phyloP scores from a whole-genome alignment of 2,888 invertebrate species.

The Psococerastis gibbosa region DNA sequence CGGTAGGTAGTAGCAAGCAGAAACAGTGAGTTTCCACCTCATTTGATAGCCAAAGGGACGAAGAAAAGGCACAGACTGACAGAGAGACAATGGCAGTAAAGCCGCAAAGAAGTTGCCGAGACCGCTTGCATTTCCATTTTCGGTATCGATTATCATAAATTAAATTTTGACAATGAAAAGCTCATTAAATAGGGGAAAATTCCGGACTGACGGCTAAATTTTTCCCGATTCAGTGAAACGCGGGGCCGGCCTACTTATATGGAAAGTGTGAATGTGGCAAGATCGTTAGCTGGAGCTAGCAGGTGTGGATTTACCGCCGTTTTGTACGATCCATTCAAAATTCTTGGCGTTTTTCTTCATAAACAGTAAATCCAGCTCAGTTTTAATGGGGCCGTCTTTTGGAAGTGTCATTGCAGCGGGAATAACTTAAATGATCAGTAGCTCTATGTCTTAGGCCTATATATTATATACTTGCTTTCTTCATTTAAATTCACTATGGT shows the following conservation, averaged over 20 bases:
- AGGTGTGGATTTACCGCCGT: neutral
- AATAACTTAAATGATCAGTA: too few relatives aligned
- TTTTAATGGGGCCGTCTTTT: too few relatives aligned
- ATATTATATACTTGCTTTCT: too few relatives aligned
- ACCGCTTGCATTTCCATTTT: neutral
- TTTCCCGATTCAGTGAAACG: neutral
- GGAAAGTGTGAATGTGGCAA: neutral
- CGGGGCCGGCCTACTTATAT: neutral
- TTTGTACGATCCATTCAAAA: too few relatives aligned
- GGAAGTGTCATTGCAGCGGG: too few relatives aligned
- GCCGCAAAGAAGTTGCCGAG: neutral
- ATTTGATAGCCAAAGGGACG: too few relatives aligned
- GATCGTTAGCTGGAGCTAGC: neutral
- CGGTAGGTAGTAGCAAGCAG: too few relatives aligned
- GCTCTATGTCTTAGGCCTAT: too few relatives aligned
- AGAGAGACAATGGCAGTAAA: neutral
- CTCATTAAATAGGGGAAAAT: neutral
- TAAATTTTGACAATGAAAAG: neutral
- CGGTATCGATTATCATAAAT: neutral
- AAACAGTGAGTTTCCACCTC: too few relatives aligned
- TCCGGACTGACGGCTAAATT: neutral
- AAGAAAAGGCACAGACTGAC: neutral
- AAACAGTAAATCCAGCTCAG: too few relatives aligned
- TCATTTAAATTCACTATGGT: too few relatives aligned
- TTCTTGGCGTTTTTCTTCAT: too few relatives aligned